Evolutionary conservation across 1,140 invertebrate genomes (phyloP).

Genomic region (Hypothenemus hampei): DNA sequence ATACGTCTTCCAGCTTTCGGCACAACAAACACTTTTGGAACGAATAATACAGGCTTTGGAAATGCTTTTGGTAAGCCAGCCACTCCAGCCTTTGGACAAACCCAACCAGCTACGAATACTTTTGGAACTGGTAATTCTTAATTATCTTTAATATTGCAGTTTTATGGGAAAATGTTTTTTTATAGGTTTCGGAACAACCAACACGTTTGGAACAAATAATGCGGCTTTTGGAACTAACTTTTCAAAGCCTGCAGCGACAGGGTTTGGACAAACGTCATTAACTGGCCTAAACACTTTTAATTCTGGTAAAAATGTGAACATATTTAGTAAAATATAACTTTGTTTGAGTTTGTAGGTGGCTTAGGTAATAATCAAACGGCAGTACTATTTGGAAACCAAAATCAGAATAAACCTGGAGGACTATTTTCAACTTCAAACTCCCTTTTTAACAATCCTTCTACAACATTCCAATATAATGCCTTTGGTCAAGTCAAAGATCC

Average conservation of each 20-base stretch:
- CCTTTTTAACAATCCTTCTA: conserved; percentile 51
- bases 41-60: conserved; percentile 46
- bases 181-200: conserved; percentile 45
- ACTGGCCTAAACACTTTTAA: not conserved
- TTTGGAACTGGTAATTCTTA: not conserved
- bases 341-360: not conserved
- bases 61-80: conserved; percentile 43
- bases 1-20: conserved; percentile 30
- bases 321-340: not conserved
- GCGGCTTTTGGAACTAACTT: conserved; percentile 43
- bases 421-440: conserved; percentile 48
- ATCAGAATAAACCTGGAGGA: conserved; percentile 26
- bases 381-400: conserved; percentile 27
- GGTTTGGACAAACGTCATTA: conserved; percentile 27
- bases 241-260: conserved; percentile 40
- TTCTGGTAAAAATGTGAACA: not conserved
- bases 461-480: conserved; percentile 23
- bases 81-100: conserved; percentile 34
- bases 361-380: not conserved
- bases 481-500: conserved; percentile 16
- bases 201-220: conserved; percentile 45
- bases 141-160: not conserved
- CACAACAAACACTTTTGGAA: conserved; percentile 42
- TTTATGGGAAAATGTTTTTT: conserved; percentile 1
- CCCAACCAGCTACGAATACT: too few relatives aligned